phyloP scores from a whole-genome alignment of 2,888 invertebrate species.

The Listrodromus nycthemerus region DNA sequence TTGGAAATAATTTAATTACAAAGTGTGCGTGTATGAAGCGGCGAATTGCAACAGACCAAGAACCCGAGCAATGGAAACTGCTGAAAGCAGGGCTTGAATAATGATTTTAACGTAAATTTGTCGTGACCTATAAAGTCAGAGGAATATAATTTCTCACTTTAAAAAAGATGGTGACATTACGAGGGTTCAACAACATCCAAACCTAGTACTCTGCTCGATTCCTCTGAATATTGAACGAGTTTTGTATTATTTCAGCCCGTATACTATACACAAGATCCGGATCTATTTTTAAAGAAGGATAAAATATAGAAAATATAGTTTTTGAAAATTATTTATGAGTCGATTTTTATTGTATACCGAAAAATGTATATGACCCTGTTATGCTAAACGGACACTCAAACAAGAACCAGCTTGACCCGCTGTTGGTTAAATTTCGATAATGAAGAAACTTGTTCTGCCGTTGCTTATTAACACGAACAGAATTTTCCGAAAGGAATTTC shows the following conservation, averaged over 20 bases:
- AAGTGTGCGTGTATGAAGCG: conserved; percentile 23
- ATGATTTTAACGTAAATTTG: conserved; percentile 25
- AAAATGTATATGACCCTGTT: no score
- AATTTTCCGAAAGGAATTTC: no score
- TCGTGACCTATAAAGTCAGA: not conserved
- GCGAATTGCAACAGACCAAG: conserved; percentile 48
- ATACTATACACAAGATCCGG: not conserved
- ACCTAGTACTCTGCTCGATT: not conserved
- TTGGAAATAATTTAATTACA: conserved; percentile 49
- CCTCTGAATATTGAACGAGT: not conserved
- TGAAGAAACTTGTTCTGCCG: no score
- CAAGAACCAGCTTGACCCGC: no score
- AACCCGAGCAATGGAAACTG: conserved; percentile 1
- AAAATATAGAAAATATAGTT: no score
- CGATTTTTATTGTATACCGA: no score
- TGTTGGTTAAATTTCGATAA: no score
- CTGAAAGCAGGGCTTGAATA: not conserved
- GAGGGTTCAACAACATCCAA: not conserved
- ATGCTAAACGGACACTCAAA: no score
- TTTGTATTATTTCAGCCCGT: not conserved
- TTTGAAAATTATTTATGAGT: no score
- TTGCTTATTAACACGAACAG: no score
- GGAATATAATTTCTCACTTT: not conserved
- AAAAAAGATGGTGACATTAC: not conserved
- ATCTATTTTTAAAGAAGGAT: not conserved